Conservation (phyloP, 2,888 invertebrate genomes). For the Cheilosia soror region DNA sequence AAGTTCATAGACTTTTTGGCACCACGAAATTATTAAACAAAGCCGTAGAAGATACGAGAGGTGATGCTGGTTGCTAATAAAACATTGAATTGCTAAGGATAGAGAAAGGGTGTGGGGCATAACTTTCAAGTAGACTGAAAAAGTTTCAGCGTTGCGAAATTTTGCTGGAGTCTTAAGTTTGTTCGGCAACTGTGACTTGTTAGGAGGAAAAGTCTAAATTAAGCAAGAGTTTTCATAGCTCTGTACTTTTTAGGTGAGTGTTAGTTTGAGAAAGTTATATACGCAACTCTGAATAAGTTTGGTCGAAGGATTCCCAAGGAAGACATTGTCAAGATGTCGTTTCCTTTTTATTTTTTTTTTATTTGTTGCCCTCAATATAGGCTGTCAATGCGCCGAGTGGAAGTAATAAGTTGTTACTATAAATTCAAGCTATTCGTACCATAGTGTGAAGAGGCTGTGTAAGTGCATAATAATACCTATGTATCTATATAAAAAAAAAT, state of each 20-base stretch:
- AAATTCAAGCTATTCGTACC: conserved; percentile 26
- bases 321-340: conserved; percentile 33
- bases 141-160: conserved; percentile 62
- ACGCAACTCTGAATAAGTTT: conserved; percentile 52
- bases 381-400: conserved; percentile 29
- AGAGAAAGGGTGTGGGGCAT: conserved; percentile 14
- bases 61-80: conserved; percentile 55
- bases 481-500: no score
- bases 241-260: conserved; percentile 43
- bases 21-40: conserved; percentile 48
- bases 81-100: conserved; percentile 32
- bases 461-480: neutral
- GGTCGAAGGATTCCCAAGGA: conserved; percentile 27
- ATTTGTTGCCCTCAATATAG: conserved; percentile 18
- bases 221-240: conserved; percentile 48
- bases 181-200: conserved; percentile 68
- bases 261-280: conserved; percentile 56
- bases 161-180: conserved; percentile 64
- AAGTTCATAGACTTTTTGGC: conserved; percentile 64
- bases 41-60: conserved; percentile 28
- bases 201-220: conserved; percentile 66
- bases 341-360: neutral
- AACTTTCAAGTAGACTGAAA: conserved; percentile 75
- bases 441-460: neutral
- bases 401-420: conserved; percentile 51